phyloP scores from a whole-genome alignment of 2,797 vertebrate species.

The Malacoctenus gilli region DNA sequence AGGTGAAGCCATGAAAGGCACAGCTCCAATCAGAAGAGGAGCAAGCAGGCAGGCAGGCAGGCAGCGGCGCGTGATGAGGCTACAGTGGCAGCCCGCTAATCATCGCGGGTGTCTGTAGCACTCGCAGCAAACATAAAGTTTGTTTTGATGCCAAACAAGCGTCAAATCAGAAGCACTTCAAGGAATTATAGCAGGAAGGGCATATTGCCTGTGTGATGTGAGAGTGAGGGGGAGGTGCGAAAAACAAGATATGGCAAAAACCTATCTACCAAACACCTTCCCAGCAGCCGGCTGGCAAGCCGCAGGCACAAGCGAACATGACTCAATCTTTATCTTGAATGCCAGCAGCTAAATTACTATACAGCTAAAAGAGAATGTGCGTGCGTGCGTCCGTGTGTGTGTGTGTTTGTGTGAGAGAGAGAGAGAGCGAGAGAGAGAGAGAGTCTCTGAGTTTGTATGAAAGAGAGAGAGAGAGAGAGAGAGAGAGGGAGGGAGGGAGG shows the following conservation, averaged over 20 bases:
- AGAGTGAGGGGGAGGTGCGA: constrained; percentile 58
- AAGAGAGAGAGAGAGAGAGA: too few relatives aligned
- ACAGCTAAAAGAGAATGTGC: constrained; percentile 65
- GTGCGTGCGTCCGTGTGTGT: constrained; percentile 17
- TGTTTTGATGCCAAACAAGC: constrained; percentile 58
- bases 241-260: constrained; percentile 64
- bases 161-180: constrained; percentile 47
- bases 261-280: constrained; percentile 62
- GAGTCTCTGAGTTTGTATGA: too few relatives aligned
- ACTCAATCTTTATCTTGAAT: constrained; percentile 78
- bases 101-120: constrained; percentile 41
- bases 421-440: too few relatives aligned
- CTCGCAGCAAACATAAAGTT: constrained; percentile 41
- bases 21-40: constrained; percentile 30
- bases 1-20: constrained; percentile 39
- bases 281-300: constrained; percentile 60
- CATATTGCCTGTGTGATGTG: constrained; percentile 47
- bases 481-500: background rate
- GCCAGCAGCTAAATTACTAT: constrained; percentile 79
- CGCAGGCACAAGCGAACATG: constrained; percentile 57
- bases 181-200: constrained; percentile 54
- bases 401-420: too few relatives aligned
- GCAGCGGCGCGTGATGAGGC: constrained; percentile 33
- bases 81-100: constrained; percentile 54
- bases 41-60: constrained; percentile 28